Evolutionary conservation across 2,113 vertebrate species (phyloP).

Genomic region (Hystrix brachyura): DNA sequence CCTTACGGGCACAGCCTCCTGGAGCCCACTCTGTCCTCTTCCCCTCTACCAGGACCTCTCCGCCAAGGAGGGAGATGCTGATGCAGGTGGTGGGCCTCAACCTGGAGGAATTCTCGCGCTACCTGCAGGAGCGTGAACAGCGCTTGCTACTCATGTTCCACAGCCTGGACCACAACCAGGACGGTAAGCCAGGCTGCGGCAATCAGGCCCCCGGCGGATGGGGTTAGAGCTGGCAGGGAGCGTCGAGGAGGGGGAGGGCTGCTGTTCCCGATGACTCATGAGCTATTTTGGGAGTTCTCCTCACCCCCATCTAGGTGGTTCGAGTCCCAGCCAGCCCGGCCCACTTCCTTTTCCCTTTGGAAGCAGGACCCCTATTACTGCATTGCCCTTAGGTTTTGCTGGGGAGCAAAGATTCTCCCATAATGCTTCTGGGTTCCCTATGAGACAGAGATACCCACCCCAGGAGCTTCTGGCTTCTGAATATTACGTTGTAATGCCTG

Average conservation of each 20-base stretch:
- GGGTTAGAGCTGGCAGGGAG: slow-evolving; percentile 5
- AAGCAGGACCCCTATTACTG: not conserved
- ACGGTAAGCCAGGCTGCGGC: slow-evolving; percentile 85
- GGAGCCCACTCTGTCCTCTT: not conserved
- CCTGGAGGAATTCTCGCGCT: slow-evolving; percentile 92
- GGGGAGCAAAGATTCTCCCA: not conserved
- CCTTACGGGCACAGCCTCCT: not conserved
- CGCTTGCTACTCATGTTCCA: slow-evolving; percentile 93
- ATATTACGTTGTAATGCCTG: not conserved
- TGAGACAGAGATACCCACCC: not conserved
- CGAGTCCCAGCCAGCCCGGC: not conserved
- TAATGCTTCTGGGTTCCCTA: not conserved
- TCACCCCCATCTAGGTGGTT: slow-evolving; percentile 68
- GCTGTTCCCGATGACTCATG: slow-evolving; percentile 68
- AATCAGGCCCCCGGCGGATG: not conserved
- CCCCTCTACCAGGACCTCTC: slow-evolving; percentile 87
- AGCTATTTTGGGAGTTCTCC: slow-evolving; percentile 71
- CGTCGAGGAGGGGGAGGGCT: not conserved
- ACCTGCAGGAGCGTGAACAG: slow-evolving; percentile 91
- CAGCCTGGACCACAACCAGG: slow-evolving; percentile 93
- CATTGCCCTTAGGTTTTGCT: not conserved
- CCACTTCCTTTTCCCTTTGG: not conserved
- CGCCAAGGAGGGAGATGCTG: slow-evolving; percentile 86
- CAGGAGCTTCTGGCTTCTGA: not conserved
- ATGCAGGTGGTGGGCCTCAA: slow-evolving; percentile 91